Conservation (phyloP, 1,140 invertebrate species). For the Drosophila nebulosa region DNA sequence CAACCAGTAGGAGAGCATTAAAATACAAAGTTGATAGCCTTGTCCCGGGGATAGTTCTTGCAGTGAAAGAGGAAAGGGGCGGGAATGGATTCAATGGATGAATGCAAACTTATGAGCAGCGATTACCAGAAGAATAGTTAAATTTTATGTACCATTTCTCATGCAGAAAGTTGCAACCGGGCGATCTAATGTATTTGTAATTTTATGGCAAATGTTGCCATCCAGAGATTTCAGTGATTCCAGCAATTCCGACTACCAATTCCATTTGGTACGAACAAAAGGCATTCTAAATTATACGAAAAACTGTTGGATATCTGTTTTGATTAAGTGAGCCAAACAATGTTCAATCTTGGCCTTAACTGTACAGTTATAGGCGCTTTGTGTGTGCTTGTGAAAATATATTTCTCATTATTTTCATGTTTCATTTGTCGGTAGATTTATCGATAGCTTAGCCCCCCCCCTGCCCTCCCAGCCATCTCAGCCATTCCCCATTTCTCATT, state of each 20-base stretch:
- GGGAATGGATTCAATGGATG: background rate
- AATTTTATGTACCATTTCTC: conserved; percentile 66
- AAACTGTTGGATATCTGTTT: conserved; percentile 77
- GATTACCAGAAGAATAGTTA: conserved; percentile 61
- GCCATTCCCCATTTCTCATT: conserved; percentile 21
- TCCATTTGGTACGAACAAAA: conserved; percentile 46
- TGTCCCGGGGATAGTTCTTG: background rate
- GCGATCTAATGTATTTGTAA: conserved; percentile 77
- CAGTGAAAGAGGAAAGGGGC: background rate
- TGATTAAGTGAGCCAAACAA: conserved; percentile 70
- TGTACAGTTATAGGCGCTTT: conserved; percentile 65
- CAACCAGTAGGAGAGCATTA: conserved; percentile 23
- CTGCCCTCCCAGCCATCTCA: no score
- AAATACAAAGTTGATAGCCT: conserved; percentile 68
- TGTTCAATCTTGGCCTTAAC: conserved; percentile 5
- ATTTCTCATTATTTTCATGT: conserved; percentile 79
- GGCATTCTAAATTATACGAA: conserved; percentile 68
- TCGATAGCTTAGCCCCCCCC: conserved; percentile 26
- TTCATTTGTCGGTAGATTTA: conserved; percentile 72
- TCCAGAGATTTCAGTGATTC: conserved; percentile 47
- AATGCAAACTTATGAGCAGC: conserved; percentile 56
- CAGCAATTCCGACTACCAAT: conserved; percentile 5
- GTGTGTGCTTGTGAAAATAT: conserved; percentile 48
- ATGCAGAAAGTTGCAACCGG: conserved; percentile 13
- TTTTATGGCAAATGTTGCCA: conserved; percentile 69